phyloP scores from a whole-genome alignment of 2,113 vertebrate species.

The Semnornis frantzii region DNA sequence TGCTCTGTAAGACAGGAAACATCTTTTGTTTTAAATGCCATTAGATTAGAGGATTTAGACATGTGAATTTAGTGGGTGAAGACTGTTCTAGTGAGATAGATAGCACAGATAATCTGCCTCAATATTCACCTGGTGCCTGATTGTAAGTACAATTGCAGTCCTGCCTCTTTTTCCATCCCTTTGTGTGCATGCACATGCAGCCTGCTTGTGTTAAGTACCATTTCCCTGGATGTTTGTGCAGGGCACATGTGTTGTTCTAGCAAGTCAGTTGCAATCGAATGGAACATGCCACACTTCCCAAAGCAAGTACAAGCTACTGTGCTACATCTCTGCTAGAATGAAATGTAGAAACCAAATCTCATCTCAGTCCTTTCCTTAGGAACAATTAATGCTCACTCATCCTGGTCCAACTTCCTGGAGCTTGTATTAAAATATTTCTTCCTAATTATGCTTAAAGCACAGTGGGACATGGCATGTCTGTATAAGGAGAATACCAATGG shows the following conservation, averaged over 20 bases:
- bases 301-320: constrained; percentile 42
- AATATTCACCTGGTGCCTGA: background rate
- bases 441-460: background rate
- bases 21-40: background rate
- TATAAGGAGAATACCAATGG: background rate
- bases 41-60: background rate
- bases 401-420: background rate
- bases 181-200: background rate
- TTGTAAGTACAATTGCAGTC: background rate
- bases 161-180: background rate
- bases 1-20: background rate
- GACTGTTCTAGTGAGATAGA: background rate
- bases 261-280: background rate
- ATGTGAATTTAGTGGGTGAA: background rate
- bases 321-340: background rate
- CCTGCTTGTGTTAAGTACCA: background rate
- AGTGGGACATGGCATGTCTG: background rate
- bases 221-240: background rate
- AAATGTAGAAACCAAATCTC: background rate
- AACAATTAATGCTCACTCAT: background rate
- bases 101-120: background rate
- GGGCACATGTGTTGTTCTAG: background rate
- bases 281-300: constrained; percentile 1
- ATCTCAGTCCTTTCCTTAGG: background rate
- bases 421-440: background rate